These are phyloP conservation scores for Reticulitermes lucifugus DNA, from an alignment of 2,888 invertebrate genomes.

Conservation along the genomic window DNA sequence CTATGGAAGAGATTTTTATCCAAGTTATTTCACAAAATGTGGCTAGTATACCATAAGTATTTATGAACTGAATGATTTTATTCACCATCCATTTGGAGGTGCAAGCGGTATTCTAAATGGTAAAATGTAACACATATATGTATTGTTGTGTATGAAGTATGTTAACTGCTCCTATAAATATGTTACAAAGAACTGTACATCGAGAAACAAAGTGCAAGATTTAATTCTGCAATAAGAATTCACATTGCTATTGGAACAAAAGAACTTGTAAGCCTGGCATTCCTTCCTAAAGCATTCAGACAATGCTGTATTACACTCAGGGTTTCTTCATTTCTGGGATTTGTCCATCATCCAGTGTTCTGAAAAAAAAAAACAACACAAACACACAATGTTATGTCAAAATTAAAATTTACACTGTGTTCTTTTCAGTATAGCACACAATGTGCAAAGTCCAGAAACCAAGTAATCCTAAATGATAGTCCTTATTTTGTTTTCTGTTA, in stretches of 20 bases:
- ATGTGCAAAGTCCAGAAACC: no score
- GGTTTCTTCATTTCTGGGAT: no score
- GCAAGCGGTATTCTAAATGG: conserved; percentile 53
- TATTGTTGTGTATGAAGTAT: conserved; percentile 45
- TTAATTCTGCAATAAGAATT: not conserved
- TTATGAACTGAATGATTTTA: conserved; percentile 13
- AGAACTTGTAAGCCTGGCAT: not conserved
- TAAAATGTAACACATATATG: conserved; percentile 43
- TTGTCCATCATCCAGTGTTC: no score
- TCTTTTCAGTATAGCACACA: no score
- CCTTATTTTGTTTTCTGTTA: not conserved
- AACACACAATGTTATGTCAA: no score
- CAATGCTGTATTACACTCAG: no score
- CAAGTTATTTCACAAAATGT: conserved; percentile 7
- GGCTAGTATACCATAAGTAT: conserved; percentile 8
- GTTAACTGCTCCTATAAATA: conserved; percentile 51
- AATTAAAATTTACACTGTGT: no score
- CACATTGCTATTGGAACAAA: not conserved
- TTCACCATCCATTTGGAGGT: conserved; percentile 49
- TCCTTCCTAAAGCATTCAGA: no score
- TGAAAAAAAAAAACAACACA: no score
- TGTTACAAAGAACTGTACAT: not conserved
- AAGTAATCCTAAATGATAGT: not conserved
- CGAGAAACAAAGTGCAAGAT: not conserved
- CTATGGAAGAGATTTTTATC: conserved; percentile 18